Conservation (phyloP, 1,140 invertebrate species). For the Ganaspis sp. region DNA sequence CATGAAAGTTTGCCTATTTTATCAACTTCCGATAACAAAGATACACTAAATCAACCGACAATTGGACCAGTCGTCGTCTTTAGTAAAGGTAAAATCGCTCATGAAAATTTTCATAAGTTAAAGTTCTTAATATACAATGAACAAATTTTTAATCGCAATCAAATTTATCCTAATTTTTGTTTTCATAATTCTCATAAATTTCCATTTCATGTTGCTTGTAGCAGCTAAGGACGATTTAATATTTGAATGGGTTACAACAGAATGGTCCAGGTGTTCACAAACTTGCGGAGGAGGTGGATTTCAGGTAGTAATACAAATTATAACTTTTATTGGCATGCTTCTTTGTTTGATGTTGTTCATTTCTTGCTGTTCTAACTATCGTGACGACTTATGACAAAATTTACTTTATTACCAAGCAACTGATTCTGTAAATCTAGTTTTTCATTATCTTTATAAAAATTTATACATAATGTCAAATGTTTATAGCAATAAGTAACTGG, state of each 20-base stretch:
- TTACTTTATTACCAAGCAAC: slow-evolving; percentile 28
- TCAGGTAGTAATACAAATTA: slow-evolving; percentile 69
- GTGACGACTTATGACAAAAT: neutral
- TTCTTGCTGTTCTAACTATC: no score
- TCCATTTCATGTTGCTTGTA: slow-evolving; percentile 37
- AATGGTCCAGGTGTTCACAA: slow-evolving; percentile 92
- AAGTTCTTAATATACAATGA: neutral
- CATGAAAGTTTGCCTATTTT: neutral
- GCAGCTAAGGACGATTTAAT: slow-evolving; percentile 77
- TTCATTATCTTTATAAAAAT: no score
- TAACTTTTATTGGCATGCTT: neutral
- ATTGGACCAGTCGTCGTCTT: slow-evolving; percentile 59
- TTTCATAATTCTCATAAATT: slow-evolving; percentile 33
- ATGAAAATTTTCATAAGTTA: slow-evolving; percentile 33
- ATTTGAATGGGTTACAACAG: slow-evolving; percentile 87
- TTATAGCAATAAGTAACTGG: no score
- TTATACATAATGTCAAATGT: no score
- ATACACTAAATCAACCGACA: slow-evolving; percentile 50
- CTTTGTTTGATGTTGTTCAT: no score
- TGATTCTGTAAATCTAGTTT: neutral
- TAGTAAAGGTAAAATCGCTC: slow-evolving; percentile 58
- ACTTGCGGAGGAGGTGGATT: slow-evolving; percentile 89
- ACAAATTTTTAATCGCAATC: no score
- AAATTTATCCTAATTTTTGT: no score
- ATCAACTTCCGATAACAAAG: neutral